Conservation (phyloP, 2,888 invertebrate genomes). For the Ariolimax columbianus region DNA sequence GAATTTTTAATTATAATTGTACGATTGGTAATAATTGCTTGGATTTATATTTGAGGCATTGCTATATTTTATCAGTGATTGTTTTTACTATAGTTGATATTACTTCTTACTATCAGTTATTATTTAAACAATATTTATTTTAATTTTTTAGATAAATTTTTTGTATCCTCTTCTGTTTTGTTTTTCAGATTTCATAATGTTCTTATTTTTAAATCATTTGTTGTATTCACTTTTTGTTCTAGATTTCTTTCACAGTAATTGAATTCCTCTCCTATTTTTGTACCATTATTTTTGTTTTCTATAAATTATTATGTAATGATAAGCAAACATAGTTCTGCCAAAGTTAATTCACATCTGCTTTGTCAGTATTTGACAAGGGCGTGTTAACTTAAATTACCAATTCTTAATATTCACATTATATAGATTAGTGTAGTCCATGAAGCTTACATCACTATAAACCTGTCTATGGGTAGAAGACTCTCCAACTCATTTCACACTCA, state of each 20-base stretch:
- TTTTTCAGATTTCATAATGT: background rate
- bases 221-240: background rate
- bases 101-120: background rate
- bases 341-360: too few species aligned
- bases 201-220: background rate
- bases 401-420: too few species aligned
- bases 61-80: too few species aligned
- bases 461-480: too few species aligned
- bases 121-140: background rate
- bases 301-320: background rate
- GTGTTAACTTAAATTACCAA: too few species aligned
- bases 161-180: background rate
- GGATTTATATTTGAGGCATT: background rate
- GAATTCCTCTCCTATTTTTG: too few species aligned
- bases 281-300: background rate
- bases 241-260: background rate
- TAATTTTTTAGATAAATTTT: background rate
- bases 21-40: background rate
- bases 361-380: too few species aligned
- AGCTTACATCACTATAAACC: too few species aligned
- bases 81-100: background rate
- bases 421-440: too few species aligned
- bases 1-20: background rate
- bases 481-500: too few species aligned
- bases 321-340: too few species aligned